A percentile compares a stretch with the other conserved stretches of the same genome.
phyloP scores from a whole-genome alignment of 2,888 invertebrate genomes.

The Papilio demoleus region DNA sequence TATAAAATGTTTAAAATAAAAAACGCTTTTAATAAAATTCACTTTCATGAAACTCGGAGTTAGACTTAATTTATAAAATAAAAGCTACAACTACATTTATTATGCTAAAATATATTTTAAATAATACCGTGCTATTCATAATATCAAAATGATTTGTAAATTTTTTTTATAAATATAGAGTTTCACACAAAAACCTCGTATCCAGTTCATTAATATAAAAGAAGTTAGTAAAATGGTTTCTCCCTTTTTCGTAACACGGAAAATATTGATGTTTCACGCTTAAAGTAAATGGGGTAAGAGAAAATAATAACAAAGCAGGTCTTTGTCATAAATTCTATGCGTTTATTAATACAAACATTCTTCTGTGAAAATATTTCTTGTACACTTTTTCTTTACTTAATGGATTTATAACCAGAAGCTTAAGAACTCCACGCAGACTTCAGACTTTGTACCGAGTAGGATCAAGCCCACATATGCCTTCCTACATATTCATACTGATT shows the following conservation, averaged over 20 bases:
- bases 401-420: not conserved
- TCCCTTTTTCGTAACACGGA: constrained; percentile 20
- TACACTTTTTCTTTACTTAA: not conserved
- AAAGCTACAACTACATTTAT: constrained; percentile 18
- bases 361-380: not conserved
- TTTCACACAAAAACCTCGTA: constrained; percentile 20
- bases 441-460: no score
- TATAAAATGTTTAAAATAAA: not conserved
- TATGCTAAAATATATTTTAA: constrained; percentile 9
- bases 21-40: not conserved
- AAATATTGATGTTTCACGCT: constrained; percentile 22
- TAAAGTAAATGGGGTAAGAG: not conserved
- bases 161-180: constrained; percentile 30
- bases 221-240: constrained; percentile 1
- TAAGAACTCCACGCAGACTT: not conserved
- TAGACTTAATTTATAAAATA: constrained; percentile 28
- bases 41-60: not conserved
- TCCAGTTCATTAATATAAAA: constrained; percentile 34
- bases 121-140: not conserved
- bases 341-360: not conserved
- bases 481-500: no score
- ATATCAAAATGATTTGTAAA: constrained; percentile 7
- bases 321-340: constrained; percentile 6
- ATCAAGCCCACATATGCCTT: no score
- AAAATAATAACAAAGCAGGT: constrained; percentile 6